Evolutionary conservation across 2,888 invertebrate species (phyloP).

Genomic region (Tyria jacobaeae): DNA sequence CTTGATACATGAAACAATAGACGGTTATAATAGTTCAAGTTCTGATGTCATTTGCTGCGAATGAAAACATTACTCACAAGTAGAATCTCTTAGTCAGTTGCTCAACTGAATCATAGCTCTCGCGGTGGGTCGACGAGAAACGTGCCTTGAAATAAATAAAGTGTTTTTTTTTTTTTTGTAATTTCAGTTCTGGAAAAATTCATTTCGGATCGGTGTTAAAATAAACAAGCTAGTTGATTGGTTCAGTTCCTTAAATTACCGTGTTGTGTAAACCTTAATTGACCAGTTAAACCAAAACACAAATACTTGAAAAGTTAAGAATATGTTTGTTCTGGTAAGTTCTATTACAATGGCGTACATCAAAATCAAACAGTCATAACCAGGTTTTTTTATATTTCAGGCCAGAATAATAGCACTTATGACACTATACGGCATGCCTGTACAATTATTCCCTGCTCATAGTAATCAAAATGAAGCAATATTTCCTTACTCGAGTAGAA

Average conservation of each 20-base stretch:
- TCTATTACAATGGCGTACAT: neutral
- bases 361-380: neutral
- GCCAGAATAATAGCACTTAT: slow-evolving; percentile 3
- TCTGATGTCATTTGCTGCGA: slow-evolving; percentile 55
- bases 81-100: slow-evolving; percentile 18
- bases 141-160: slow-evolving; percentile 15
- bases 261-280: neutral
- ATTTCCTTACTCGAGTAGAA: neutral
- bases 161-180: neutral
- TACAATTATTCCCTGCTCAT: slow-evolving; percentile 3
- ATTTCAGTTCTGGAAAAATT: neutral
- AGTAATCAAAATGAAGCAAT: neutral
- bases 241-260: no score
- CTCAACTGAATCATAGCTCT: slow-evolving; percentile 35
- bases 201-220: neutral
- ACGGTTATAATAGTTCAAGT: slow-evolving; percentile 47
- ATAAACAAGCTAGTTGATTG: neutral
- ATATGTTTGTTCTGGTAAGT: slow-evolving; percentile 14
- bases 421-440: slow-evolving; percentile 5
- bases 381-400: slow-evolving; percentile 9
- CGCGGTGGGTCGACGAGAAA: slow-evolving; percentile 37
- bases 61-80: slow-evolving; percentile 43
- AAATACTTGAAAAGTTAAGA: neutral
- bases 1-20: slow-evolving; percentile 55
- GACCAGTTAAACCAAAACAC: neutral